Percentiles rank a stretch among this genome's conserved stretches.
Conservation (phyloP, 2,888 invertebrate species). For the Sussaba pulchella region DNA sequence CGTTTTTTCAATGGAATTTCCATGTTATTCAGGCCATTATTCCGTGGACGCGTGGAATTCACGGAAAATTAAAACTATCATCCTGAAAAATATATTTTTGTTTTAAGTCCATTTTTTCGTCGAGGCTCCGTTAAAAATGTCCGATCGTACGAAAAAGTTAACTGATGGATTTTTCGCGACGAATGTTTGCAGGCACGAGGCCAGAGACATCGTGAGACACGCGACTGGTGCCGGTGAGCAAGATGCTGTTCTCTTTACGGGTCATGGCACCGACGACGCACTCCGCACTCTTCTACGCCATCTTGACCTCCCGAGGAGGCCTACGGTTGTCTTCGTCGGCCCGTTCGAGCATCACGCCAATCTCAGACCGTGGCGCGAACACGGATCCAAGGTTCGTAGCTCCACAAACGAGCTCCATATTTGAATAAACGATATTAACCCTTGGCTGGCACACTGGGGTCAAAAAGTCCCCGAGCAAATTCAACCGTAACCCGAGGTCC, state of each 20-base stretch:
- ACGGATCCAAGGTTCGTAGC: conserved; percentile 89
- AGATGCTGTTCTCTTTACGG: conserved; percentile 83
- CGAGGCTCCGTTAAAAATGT: too few species aligned
- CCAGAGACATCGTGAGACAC: conserved; percentile 91
- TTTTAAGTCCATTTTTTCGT: too few species aligned
- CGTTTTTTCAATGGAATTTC: too few species aligned
- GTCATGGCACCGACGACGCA: conserved; percentile 90
- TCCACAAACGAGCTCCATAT: conserved; percentile 9
- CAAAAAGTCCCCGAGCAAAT: too few species aligned
- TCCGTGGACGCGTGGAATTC: too few species aligned
- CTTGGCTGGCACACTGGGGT: too few species aligned
- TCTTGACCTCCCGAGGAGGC: conserved; percentile 87
- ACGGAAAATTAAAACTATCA: too few species aligned
- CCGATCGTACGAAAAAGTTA: conserved; percentile 21
- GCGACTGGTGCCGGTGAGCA: conserved; percentile 92
- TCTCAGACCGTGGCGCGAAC: conserved; percentile 93
- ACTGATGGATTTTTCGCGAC: too few species aligned
- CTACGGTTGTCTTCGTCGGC: conserved; percentile 92
- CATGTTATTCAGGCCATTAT: too few species aligned
- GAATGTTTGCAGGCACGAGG: conserved; percentile 89
- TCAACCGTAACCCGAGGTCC: too few species aligned
- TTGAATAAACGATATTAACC: conserved; percentile 25
- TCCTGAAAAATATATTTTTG: too few species aligned
- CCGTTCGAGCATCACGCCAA: conserved; percentile 91
- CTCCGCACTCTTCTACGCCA: conserved; percentile 91